Conservation (phyloP, 2,888 invertebrate species). For the Zelleria hepariella region DNA sequence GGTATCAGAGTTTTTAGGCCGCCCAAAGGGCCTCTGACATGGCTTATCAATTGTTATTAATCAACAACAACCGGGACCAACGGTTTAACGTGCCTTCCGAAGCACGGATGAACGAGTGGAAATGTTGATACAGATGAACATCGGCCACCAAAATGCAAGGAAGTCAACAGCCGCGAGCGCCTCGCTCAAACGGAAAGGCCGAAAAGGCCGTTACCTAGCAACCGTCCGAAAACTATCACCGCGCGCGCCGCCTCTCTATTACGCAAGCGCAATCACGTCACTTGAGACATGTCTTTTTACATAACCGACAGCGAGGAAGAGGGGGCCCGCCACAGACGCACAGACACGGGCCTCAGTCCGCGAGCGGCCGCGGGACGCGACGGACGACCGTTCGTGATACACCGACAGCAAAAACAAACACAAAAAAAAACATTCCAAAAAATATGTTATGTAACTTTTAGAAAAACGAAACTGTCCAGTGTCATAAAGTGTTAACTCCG, state of each 20-base stretch:
- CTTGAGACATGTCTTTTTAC: conserved; percentile 20
- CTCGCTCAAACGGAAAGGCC: background rate
- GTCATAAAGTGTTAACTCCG: conserved; percentile 7
- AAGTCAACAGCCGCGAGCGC: background rate
- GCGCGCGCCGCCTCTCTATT: conserved; percentile 16
- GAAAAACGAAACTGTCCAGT: background rate
- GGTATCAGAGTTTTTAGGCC: too few relatives aligned
- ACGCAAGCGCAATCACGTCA: conserved; percentile 26
- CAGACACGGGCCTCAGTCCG: conserved; percentile 24
- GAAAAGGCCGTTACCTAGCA: conserved; percentile 17
- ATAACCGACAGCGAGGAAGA: conserved; percentile 20
- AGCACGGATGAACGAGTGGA: too few relatives aligned
- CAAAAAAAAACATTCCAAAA: conserved; percentile 4
- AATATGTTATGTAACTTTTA: background rate
- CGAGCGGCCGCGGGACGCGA: conserved; percentile 21
- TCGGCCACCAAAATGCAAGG: background rate
- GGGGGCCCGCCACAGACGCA: conserved; percentile 13
- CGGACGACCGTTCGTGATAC: conserved; percentile 23
- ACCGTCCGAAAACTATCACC: conserved; percentile 15
- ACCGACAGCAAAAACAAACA: conserved; percentile 2
- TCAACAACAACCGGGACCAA: too few relatives aligned
- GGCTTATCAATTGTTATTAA: too few relatives aligned
- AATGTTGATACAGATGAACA: too few relatives aligned
- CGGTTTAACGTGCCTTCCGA: too few relatives aligned
- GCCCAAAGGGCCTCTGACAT: too few relatives aligned